Evolutionary conservation across 1,140 invertebrate genomes (phyloP), one percentile per base, ranked within the genome.

Genomic region (Sitophilus oryzae): DNA sequence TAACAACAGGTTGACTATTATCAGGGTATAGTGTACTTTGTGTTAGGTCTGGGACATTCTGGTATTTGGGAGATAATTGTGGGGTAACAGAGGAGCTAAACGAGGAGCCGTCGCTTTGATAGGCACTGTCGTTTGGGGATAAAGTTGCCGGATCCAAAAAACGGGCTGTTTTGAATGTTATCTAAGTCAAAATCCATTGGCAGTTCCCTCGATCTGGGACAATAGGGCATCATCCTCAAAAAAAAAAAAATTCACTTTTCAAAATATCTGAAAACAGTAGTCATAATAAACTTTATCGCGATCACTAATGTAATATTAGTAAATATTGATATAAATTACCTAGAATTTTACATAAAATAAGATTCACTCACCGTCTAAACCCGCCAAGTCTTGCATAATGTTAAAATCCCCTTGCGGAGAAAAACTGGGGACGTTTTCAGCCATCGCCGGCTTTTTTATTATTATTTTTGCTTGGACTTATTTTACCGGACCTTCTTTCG

Each of bases 301-400:
- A n/a, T n/a, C n/a, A n/a, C n/a, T n/a, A n/a, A n/a, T n/a, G 42
- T 40, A 23, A 47, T 30, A 50, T 30, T 11, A 36, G 11, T 40
- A 37, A 53, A 53, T 46, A 46, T 44, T 38, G 8, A 41, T n/a
- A 41, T 9, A 45, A 21, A 18, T 54, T 37, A 35, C 21, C 35
- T 45, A 14, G n/a, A n/a, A n/a, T n/a, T n/a, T n/a, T n/a, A n/a
- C n/a, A 52, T 54, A 35, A 58, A 46, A 34, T 50, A 23, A 19
- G 50, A 30, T 4, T 47, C 22, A 59, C 65, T 65, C 66, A 73
- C 71, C 71, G 47, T 73, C 71, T 23, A 73, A 63, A 19, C 62
- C 67, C 15, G 51, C 55, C 10, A 73, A 48, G 41, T 71, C 70
- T 4, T 48, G 35, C 35, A 60, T 66, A 14, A 70, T 56, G 50